A percentile compares a stretch with the other conserved stretches of the same genome.
Evolutionary conservation across 1,140 invertebrate species (phyloP).

Genomic region (Galleria mellonella): DNA sequence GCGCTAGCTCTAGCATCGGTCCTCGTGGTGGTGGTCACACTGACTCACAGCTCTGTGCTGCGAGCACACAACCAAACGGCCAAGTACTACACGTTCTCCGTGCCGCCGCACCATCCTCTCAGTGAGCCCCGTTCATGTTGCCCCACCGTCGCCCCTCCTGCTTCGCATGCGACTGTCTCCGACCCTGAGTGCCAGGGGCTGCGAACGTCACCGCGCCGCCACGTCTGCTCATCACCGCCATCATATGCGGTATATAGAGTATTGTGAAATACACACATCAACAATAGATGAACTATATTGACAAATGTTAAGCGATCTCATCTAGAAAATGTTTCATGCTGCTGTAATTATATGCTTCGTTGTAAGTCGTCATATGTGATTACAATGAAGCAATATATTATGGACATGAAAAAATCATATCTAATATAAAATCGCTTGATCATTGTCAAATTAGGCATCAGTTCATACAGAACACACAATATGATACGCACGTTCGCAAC

Average conservation of each 20-base stretch:
- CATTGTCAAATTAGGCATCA: conserved; percentile 31
- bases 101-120: conserved; percentile 73
- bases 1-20: conserved; percentile 80
- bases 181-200: conserved; percentile 64
- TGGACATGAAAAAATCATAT: not conserved
- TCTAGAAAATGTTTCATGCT: not conserved
- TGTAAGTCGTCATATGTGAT: no score
- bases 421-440: conserved; percentile 20
- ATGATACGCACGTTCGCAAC: conserved; percentile 61
- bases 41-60: conserved; percentile 79
- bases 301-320: conserved; percentile 25
- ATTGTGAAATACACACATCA: conserved; percentile 26
- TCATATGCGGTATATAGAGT: conserved; percentile 48
- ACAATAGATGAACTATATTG: conserved; percentile 14
- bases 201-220: conserved; percentile 52
- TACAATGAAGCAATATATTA: not conserved
- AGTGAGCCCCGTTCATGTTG: conserved; percentile 74
- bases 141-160: conserved; percentile 71
- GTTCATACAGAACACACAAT: conserved; percentile 27
- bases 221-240: conserved; percentile 40
- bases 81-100: conserved; percentile 79
- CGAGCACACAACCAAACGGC: conserved; percentile 75
- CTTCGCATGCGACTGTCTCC: conserved; percentile 72
- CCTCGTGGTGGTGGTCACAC: conserved; percentile 81
- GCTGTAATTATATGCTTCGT: no score